These are phyloP conservation scores for Tachina fera DNA, from an alignment of 2,888 invertebrate species.

Conservation along the genomic window DNA sequence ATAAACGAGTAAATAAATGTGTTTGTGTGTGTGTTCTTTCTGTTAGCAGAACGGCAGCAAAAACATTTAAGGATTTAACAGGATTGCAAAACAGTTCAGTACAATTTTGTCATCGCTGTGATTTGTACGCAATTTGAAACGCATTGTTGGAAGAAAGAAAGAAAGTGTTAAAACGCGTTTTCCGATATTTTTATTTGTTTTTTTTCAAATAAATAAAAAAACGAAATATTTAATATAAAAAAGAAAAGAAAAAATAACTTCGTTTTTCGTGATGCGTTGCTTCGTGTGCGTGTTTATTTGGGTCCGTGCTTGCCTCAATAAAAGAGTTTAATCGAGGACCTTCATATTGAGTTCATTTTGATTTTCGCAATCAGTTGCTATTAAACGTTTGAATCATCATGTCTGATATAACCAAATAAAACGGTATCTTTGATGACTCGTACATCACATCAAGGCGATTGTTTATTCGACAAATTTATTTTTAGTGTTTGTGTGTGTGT, in stretches of 20 bases:
- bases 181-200: background rate
- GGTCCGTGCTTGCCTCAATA: conserved; percentile 18
- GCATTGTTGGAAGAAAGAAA: conserved; percentile 10
- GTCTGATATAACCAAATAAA: conserved; percentile 37
- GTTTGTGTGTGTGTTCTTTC: background rate
- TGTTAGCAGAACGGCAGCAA: conserved; percentile 58
- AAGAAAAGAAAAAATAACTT: conserved; percentile 1
- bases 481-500: background rate
- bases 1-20: no score
- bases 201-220: conserved; percentile 2
- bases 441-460: conserved; percentile 2
- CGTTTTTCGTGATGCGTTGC: conserved; percentile 48
- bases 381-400: conserved; percentile 58
- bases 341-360: conserved; percentile 65
- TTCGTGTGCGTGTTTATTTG: conserved; percentile 23
- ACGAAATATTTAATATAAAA: conserved; percentile 11
- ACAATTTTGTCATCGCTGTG: conserved; percentile 76
- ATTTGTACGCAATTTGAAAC: conserved; percentile 75
- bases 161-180: conserved; percentile 44
- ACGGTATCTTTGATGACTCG: conserved; percentile 16
- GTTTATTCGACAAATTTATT: conserved; percentile 2
- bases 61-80: conserved; percentile 77
- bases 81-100: conserved; percentile 77
- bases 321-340: conserved; percentile 57
- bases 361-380: conserved; percentile 59